Conservation (phyloP, 2,797 vertebrate species). For the Prunella strophiata region DNA sequence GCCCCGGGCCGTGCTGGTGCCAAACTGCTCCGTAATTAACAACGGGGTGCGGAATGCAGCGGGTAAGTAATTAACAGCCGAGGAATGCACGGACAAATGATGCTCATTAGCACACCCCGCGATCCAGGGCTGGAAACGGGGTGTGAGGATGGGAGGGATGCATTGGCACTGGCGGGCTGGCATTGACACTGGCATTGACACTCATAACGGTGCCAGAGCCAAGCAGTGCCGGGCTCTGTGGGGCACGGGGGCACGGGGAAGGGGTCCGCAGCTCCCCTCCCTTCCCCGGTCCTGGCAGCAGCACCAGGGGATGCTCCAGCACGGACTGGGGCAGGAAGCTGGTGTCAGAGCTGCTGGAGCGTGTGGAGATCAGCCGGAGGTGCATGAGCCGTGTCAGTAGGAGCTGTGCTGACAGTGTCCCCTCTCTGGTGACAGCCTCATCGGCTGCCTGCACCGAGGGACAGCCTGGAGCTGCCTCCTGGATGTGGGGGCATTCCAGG, state of each 20-base stretch:
- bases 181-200: too few species aligned
- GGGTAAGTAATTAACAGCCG: background rate
- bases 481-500: background rate
- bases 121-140: rapidly evolving
- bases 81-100: background rate
- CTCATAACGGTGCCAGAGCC: background rate
- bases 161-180: rapidly evolving
- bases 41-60: rapidly evolving
- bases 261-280: rapidly evolving
- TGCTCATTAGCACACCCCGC: background rate
- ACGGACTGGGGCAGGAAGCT: rapidly evolving
- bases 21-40: background rate
- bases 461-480: constrained; percentile 4
- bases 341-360: too few species aligned
- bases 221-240: rapidly evolving
- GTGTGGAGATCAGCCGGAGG: background rate
- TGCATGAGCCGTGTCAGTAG: background rate
- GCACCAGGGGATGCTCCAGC: rapidly evolving
- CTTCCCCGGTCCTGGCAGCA: background rate
- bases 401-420: rapidly evolving
- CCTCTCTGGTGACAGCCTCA: background rate
- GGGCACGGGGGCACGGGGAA: rapidly evolving
- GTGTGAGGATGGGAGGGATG: rapidly evolving
- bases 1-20: rapidly evolving
- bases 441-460: background rate